A percentile compares a stretch with the other conserved stretches of the same genome.
phyloP scores from a whole-genome alignment of 2,113 vertebrate genomes.

The Ptyas mucosa region DNA sequence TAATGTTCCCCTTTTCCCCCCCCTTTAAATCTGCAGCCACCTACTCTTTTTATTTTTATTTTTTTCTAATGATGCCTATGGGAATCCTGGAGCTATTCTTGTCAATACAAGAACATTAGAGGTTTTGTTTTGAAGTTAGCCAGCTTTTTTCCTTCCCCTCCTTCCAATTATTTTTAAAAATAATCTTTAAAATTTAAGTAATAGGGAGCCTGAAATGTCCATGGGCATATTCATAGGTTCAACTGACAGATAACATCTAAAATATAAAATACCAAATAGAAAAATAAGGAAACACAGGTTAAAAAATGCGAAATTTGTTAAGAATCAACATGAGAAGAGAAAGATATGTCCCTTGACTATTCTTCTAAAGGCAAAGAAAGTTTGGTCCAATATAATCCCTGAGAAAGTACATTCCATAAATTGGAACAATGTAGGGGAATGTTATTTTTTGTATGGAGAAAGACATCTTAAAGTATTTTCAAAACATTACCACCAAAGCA shows the following conservation, averaged over 20 bases:
- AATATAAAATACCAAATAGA: background rate
- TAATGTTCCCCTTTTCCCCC: background rate
- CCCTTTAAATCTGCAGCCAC: background rate
- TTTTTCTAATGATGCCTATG: background rate
- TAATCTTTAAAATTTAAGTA: background rate
- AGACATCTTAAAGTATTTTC: background rate
- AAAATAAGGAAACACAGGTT: background rate
- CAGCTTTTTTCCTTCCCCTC: background rate
- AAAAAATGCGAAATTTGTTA: background rate
- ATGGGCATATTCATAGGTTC: background rate
- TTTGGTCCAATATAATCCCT: background rate
- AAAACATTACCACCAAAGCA: background rate
- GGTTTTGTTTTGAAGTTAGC: background rate
- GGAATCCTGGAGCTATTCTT: background rate
- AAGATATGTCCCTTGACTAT: background rate
- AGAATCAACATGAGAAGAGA: background rate
- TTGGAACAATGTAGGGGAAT: background rate
- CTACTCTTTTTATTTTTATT: background rate
- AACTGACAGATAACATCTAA: background rate
- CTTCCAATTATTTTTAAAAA: background rate
- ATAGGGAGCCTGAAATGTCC: background rate
- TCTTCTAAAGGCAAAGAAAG: background rate
- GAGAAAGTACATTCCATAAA: background rate
- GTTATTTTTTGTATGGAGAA: background rate
- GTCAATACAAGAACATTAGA: background rate